Base-by-base conservation (phyloP, 2,797 vertebrate species). In the Melopsittacus undulatus region DNA sequence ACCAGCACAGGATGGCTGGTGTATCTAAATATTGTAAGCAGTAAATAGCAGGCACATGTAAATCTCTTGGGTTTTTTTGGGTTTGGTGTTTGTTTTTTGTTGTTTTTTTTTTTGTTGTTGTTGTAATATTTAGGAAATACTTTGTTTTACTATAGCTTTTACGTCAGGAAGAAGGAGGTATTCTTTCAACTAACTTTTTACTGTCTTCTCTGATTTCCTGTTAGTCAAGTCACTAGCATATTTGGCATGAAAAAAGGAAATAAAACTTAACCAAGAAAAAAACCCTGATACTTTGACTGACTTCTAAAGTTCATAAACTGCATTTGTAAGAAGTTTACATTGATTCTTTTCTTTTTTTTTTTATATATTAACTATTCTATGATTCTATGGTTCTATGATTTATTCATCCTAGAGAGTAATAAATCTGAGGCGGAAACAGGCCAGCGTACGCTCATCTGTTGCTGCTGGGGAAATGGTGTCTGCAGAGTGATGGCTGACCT, bases 361-460 rank as follows among this genome's bases (percentile, higher is more conserved):
- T 42, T 20, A 2, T n/a, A 36, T 83, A 85, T 32, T 75, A 78
- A 85, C n/a, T n/a, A n/a, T n/a, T n/a, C n/a, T n/a, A n/a, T n/a
- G n/a, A n/a, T n/a, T n/a, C n/a, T n/a, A n/a, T n/a, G n/a, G n/a
- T n/a, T n/a, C n/a, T n/a, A n/a, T n/a, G 68, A 76, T 90, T 63
- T 89, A 68, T 87, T 85, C n/a, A 83, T 52, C 84, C 48, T 48
- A 19, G 89, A 48, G 70, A 19, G 16, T 72, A 74, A 9, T 94
- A 91, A 80, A 88, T 92, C 67, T 45, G 64, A 87, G 62, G 64
- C 91, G 49, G 83, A 89, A 95, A 86, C 34, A 89, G 67, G 48
- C 61, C 73, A 83, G 42, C 0, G 0, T n/a, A 9, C 0, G 0
- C 56, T 94, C 6, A 17, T 75, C 34, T 24, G 10, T 10, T 75